A percentile compares a stretch with the other conserved stretches of the same genome.
Evolutionary conservation across 2,113 vertebrate species (phyloP).

Genomic region (Tapirus terrestris): DNA sequence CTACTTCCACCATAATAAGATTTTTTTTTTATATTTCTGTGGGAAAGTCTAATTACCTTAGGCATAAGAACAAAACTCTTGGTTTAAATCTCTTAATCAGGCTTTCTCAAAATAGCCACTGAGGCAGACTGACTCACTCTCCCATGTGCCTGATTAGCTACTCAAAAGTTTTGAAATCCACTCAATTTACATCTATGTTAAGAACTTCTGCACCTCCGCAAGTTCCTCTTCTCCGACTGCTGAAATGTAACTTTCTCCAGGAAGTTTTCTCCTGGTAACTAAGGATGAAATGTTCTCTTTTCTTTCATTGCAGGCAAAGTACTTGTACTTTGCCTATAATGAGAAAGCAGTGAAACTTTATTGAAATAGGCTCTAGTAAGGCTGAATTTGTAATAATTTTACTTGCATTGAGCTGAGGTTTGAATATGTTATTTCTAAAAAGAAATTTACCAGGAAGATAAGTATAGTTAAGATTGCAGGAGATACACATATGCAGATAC

Average conservation of each 20-base stretch:
- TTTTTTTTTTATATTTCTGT: conserved; percentile 36
- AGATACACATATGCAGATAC: neutral
- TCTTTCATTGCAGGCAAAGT: neutral
- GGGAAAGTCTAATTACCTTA: conserved; percentile 61
- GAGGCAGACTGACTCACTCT: conserved; percentile 63
- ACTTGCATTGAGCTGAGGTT: neutral
- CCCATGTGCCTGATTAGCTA: conserved; percentile 65
- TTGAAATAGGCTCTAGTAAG: neutral
- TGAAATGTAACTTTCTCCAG: conserved; percentile 11
- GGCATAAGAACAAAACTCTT: conserved; percentile 51
- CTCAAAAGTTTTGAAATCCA: conserved; percentile 62
- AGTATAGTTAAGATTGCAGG: neutral
- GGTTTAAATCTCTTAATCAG: conserved; percentile 71
- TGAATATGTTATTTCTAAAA: neutral
- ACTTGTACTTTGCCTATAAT: conserved; percentile 47
- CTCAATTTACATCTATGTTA: conserved; percentile 55
- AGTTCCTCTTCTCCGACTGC: neutral
- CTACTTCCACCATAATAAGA: neutral
- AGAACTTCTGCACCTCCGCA: conserved; percentile 31
- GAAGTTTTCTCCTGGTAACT: conserved; percentile 46
- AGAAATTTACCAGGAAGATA: conserved; percentile 41
- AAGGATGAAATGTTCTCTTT: conserved; percentile 43
- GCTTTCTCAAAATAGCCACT: conserved; percentile 66
- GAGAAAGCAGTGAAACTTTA: conserved; percentile 48
- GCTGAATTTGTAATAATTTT: conserved; percentile 20